phyloP scores from a whole-genome alignment of 2,113 vertebrate species.

The Coregonus clupeaformis region DNA sequence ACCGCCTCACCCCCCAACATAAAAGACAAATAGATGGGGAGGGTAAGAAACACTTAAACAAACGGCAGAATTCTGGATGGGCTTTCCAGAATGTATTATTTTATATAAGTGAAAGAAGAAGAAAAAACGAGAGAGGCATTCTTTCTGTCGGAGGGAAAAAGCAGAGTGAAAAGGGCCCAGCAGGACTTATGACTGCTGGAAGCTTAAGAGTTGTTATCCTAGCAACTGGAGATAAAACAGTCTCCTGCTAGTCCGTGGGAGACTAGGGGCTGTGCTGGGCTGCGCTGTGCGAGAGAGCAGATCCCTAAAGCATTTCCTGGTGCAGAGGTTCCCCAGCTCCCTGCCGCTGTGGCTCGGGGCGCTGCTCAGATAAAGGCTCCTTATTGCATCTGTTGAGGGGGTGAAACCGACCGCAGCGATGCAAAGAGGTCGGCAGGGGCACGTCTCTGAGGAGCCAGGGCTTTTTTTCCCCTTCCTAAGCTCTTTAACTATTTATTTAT shows the following conservation, averaged over 20 bases:
- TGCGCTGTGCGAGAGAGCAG: conserved; percentile 55
- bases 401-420: conserved; percentile 49
- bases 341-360: conserved; percentile 63
- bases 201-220: conserved; percentile 67
- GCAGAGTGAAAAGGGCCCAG: conserved; percentile 40
- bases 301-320: conserved; percentile 68
- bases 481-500: conserved; percentile 55
- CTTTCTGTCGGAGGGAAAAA: conserved; percentile 1
- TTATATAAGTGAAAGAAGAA: neutral
- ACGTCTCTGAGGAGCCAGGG: conserved; percentile 54
- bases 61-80: too few species aligned
- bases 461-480: conserved; percentile 17
- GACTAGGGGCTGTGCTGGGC: conserved; percentile 38
- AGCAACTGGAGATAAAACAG: conserved; percentile 66
- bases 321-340: conserved; percentile 66
- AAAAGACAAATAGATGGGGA: too few species aligned
- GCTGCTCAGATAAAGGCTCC: conserved; percentile 63
- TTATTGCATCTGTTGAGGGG: conserved; percentile 61
- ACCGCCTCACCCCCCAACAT: too few species aligned
- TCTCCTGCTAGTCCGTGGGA: conserved; percentile 64
- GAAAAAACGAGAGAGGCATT: neutral
- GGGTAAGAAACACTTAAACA: too few species aligned
- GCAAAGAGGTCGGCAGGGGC: conserved; percentile 62
- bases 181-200: conserved; percentile 58
- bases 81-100: too few species aligned